Evolutionary conservation across 2,113 vertebrate species (phyloP).

Genomic region (Condylura cristata): DNA sequence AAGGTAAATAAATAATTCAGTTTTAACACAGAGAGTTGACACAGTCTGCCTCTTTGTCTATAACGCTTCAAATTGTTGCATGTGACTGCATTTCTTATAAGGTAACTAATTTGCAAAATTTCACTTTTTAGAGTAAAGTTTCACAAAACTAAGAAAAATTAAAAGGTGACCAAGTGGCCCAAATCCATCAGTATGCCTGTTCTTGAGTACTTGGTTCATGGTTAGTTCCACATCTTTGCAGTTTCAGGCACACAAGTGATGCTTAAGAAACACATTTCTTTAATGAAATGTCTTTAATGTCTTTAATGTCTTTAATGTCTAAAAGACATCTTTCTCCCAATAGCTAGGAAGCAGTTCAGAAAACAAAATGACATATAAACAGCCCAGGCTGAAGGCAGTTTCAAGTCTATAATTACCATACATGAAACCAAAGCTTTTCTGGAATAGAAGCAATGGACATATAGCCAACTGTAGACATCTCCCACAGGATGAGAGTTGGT

Average conservation of each 20-base stretch:
- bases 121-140: not conserved
- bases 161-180: not conserved
- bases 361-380: not conserved
- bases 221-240: not conserved
- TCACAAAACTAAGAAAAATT: not conserved
- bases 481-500: not conserved
- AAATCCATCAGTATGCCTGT: too few relatives aligned
- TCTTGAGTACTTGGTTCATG: not conserved
- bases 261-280: not conserved
- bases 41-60: not conserved
- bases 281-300: too few relatives aligned
- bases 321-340: not conserved
- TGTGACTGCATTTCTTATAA: not conserved
- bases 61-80: not conserved
- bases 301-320: too few relatives aligned
- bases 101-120: not conserved
- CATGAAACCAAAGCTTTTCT: not conserved
- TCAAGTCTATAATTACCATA: not conserved
- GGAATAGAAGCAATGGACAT: not conserved
- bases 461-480: too few relatives aligned
- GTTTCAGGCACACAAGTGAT: not conserved
- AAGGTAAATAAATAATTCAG: not conserved
- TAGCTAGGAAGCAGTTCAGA: not conserved
- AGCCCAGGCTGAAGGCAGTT: not conserved
- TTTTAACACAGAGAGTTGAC: not conserved